Percentiles rank a stretch among this genome's conserved stretches.
These are phyloP conservation scores for Pionites leucogaster DNA, from an alignment of 2,113 vertebrate genomes.

Conservation along the genomic window DNA sequence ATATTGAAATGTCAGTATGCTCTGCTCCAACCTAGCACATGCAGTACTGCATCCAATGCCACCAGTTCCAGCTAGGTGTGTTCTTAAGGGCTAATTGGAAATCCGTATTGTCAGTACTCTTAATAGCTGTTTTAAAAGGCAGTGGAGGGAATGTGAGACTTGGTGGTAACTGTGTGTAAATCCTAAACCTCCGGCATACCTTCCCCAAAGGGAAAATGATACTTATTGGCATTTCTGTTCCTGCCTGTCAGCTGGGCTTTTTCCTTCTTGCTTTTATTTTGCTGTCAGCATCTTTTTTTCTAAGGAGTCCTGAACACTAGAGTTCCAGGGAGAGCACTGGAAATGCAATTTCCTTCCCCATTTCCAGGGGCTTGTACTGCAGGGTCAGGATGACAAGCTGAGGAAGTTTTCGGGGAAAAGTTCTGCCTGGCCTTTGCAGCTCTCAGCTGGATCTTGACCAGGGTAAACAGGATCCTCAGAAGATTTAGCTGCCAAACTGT, in stretches of 20 bases:
- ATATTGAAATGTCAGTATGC: not conserved
- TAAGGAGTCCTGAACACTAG: not conserved
- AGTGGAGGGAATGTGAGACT: not conserved
- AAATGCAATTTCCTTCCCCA: not conserved
- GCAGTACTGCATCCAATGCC: accelerated
- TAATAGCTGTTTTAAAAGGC: not conserved
- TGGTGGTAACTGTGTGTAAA: not conserved
- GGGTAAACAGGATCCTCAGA: constrained; percentile 18
- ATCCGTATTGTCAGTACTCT: not conserved
- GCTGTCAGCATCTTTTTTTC: not conserved
- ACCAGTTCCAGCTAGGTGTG: not conserved
- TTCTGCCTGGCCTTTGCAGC: not conserved
- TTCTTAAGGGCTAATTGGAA: not conserved
- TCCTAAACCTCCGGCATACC: not conserved
- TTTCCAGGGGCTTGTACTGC: not conserved
- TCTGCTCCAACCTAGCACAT: not conserved
- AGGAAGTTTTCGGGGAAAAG: not conserved
- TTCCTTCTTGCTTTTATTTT: not conserved
- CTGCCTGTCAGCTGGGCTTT: not conserved
- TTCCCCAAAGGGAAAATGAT: not conserved
- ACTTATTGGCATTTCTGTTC: not conserved
- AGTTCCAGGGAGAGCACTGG: not conserved
- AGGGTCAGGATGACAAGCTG: not conserved
- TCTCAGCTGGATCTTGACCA: not conserved
- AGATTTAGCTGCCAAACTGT: not conserved